These are phyloP conservation scores for Ligdia adustata DNA, from an alignment of 2,888 invertebrate genomes.

Conservation along the genomic window DNA sequence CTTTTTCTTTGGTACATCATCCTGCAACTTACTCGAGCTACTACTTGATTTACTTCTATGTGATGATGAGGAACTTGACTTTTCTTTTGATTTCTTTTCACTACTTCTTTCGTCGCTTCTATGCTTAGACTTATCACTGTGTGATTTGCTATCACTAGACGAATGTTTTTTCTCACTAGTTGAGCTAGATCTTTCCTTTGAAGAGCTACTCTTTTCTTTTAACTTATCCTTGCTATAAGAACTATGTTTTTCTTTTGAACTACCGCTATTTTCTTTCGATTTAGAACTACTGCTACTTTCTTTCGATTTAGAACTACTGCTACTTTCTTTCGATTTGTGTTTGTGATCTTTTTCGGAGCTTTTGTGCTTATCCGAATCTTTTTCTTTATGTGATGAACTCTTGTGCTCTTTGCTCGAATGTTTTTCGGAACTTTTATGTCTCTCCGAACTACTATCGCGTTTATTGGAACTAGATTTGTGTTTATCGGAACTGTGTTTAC, in stretches of 20 bases:
- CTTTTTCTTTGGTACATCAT: slow-evolving; percentile 76
- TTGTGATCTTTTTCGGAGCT: slow-evolving; percentile 54
- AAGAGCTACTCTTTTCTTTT: slow-evolving; percentile 64
- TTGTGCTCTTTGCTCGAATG: slow-evolving; percentile 50
- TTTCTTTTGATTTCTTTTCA: slow-evolving; percentile 64
- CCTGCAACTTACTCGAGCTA: slow-evolving; percentile 58
- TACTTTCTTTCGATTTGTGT: slow-evolving; percentile 60
- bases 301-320: slow-evolving; percentile 56
- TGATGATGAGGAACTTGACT: slow-evolving; percentile 63
- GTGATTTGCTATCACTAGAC: slow-evolving; percentile 59
- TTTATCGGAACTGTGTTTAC: slow-evolving; percentile 47
- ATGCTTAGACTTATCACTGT: slow-evolving; percentile 49
- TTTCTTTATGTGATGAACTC: slow-evolving; percentile 44
- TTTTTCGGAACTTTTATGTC: slow-evolving; percentile 37
- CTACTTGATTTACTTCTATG: slow-evolving; percentile 60
- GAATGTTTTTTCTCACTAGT: slow-evolving; percentile 66
- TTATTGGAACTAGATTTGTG: slow-evolving; percentile 43
- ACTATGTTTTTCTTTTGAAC: slow-evolving; percentile 68
- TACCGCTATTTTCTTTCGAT: slow-evolving; percentile 58
- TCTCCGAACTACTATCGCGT: slow-evolving; percentile 44
- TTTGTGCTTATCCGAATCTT: slow-evolving; percentile 49
- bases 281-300: slow-evolving; percentile 60
- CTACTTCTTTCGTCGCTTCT: slow-evolving; percentile 51
- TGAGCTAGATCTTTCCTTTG: slow-evolving; percentile 67
- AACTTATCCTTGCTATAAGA: slow-evolving; percentile 67